phyloP scores from a whole-genome alignment of 2,888 invertebrate species.

The Mamestra brassicae region DNA sequence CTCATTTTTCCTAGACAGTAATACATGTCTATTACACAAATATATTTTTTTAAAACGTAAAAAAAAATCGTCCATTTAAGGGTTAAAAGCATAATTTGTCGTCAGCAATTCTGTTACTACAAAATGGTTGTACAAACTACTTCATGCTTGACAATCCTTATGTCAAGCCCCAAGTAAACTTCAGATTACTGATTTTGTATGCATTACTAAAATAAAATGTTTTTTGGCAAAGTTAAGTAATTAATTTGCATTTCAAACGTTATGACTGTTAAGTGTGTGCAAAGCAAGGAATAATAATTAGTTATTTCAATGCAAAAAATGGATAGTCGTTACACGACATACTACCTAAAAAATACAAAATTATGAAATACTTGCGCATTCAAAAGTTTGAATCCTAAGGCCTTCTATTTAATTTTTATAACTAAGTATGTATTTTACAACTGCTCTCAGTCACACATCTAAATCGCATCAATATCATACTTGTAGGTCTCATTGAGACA shows the following conservation, averaged over 20 bases:
- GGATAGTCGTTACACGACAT: conserved; percentile 39
- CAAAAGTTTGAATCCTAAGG: conserved; percentile 43
- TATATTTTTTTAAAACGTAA: too few relatives aligned
- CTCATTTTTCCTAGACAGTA: too few relatives aligned
- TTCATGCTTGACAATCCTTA: conserved; percentile 11
- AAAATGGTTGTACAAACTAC: conserved; percentile 17
- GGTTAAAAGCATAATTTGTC: conserved; percentile 10
- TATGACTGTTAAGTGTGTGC: neutral
- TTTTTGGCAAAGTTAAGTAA: neutral
- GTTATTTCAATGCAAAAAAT: conserved; percentile 37
- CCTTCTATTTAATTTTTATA: conserved; percentile 34
- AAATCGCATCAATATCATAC: conserved; percentile 44
- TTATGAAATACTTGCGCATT: conserved; percentile 54
- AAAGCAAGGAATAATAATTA: conserved; percentile 11
- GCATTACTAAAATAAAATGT: conserved; percentile 6
- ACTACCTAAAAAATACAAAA: conserved; percentile 49
- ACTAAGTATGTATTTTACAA: conserved; percentile 37
- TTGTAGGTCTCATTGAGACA: conserved; percentile 37
- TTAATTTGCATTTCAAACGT: conserved; percentile 10
- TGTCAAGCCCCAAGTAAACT: conserved; percentile 10
- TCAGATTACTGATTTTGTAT: neutral
- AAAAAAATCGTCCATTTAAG: too few relatives aligned
- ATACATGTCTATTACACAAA: too few relatives aligned
- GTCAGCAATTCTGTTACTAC: conserved; percentile 22
- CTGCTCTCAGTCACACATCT: conserved; percentile 48